Base-by-base conservation (phyloP, 1,140 invertebrate genomes). In the Calephelis nemesis region DNA sequence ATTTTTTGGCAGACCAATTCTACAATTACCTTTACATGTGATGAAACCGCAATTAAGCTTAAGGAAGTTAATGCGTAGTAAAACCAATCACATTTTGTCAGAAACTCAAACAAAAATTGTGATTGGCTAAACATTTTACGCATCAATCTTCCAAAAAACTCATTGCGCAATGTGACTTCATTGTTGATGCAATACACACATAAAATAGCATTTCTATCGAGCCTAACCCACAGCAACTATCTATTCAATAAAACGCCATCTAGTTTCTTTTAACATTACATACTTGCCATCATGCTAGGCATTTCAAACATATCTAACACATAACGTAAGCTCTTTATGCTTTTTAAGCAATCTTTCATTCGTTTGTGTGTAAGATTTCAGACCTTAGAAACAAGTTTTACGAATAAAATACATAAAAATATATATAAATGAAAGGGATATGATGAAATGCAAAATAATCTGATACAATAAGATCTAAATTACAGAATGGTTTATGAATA, bases 301-400 rank as follows among this genome's bases (percentile, higher is more conserved):
- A 70, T 70, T 83, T 78, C 82, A 81, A 79, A 76, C 77, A 83
- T 72, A 78, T 80, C 82, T 84, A 83, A 83, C 77, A 79, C 66
- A 79, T 72, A 77, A 82, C 72, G 68, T 62, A 85, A 84, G 81
- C 82, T 71, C 73, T 73, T 19, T 60, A 30, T 40, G 40, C 11
- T 58, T 77, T 72, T 62, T 66, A 60, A 15, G 52, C 52, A 54
- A 74, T 76, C 66, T 73, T 70, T 71, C 30, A 7, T 60, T 30
- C 71, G 62, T 63, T 62, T 70, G 47, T 74, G 50, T 72, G 50
- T 72, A 45, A 13, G 9, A 67, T 67, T 62, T 67, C 64, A 62
- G 68, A 63, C 63, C 8, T 69, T 65, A 50, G 50, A 69, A 30
- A 62, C n/a, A 69, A 65, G 47, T 30, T 69, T 45, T n/a, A 60